Base-by-base conservation (phyloP, 2,113 vertebrate species). In the Dendropsophus ebraccatus region DNA sequence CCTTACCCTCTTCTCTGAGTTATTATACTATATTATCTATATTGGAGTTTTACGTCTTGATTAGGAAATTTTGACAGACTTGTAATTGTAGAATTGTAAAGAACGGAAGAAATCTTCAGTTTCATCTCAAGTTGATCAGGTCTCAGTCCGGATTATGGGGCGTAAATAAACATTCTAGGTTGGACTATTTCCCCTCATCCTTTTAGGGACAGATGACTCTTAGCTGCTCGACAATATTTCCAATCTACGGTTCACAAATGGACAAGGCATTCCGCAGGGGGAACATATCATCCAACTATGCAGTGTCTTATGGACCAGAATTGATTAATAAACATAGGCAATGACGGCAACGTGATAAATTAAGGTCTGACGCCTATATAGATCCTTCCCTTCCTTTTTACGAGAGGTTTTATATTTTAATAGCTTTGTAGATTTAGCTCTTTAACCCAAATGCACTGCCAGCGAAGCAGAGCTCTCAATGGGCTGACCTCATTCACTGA, bases 381-480 rank as follows among this genome's bases (percentile, higher is more conserved):
- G 62, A 69, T 69, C 62, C 80, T 82, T 82, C 60, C 62, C 47
- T 69, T 82, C 45, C 30, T 50, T 82, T 82, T 82, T 82, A 82
- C 16, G 80, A 82, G 60, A 82, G 32, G 62, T 82, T 82, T 82
- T 82, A 82, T 70, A 82, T 70, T 82, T 82, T 82, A 69, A 82
- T 69, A 52, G 80, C 80, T 69, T 82, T 82, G 80, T 58, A 82
- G 80, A 82, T 82, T 67, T 82, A 70, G 80, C 60, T 70, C 80
- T 82, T 69, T 69, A 82, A 82, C 80, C 80, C 80, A 82, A 70
- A 67, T 82, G 80, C 80, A 81, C 45, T 69, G 62, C 60, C 41
- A 82, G 80, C 60, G 19, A 23, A 82, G 62, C 60, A 50, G 41
- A 23, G 80, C 80, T 52, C 80, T 82, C 62, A 49, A 49, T 52